Evolutionary conservation across 2,113 vertebrate genomes (phyloP).

Genomic region (Callaeas wilsoni): DNA sequence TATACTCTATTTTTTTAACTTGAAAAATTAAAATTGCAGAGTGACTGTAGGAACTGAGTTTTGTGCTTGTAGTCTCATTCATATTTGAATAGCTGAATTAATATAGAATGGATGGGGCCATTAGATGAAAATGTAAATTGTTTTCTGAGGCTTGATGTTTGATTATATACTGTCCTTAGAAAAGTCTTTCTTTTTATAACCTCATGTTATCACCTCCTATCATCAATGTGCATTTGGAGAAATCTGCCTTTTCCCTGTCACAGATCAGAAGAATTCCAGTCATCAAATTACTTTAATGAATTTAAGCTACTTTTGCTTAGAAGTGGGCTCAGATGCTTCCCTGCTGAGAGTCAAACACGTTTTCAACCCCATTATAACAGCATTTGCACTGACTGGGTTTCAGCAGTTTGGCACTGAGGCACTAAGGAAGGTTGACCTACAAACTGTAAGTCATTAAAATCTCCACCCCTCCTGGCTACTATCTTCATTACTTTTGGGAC

Average conservation of each 20-base stretch:
- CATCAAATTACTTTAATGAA: constrained; percentile 3
- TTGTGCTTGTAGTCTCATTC: neutral
- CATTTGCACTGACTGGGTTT: neutral
- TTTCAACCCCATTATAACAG: neutral
- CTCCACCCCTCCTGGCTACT: constrained; percentile 11
- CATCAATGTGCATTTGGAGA: neutral
- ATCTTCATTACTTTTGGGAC: neutral
- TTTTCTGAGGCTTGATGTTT: neutral
- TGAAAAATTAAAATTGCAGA: neutral
- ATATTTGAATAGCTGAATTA: neutral
- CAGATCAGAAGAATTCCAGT: neutral
- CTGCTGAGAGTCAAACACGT: neutral
- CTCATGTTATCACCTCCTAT: neutral
- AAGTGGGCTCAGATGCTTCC: neutral
- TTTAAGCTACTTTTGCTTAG: constrained; percentile 7
- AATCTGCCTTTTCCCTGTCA: neutral
- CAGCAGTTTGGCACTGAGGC: neutral
- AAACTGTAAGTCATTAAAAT: constrained; percentile 36
- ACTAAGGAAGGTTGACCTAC: constrained; percentile 34
- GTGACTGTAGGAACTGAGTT: neutral
- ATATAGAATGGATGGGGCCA: neutral
- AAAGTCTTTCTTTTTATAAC: neutral
- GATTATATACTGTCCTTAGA: neutral
- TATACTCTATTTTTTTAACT: neutral
- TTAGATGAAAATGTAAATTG: neutral